Base-by-base conservation (phyloP, 2,888 invertebrate genomes). In the Drosophila aldrichi region DNA sequence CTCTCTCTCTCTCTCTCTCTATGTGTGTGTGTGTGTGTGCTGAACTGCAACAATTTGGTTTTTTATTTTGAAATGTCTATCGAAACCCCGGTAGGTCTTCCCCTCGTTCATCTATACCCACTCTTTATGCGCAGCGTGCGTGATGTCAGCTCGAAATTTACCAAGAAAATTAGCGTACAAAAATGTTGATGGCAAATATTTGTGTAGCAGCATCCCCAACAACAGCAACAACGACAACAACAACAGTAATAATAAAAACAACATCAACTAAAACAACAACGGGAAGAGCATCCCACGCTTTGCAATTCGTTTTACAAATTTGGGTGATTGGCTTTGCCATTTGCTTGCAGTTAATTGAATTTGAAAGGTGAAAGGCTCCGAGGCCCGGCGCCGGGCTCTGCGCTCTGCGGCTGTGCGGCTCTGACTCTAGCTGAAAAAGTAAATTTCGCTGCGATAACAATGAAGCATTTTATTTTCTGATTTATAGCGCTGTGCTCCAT, bases 131-230 rank as follows among this genome's bases (percentile, higher is more conserved):
- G 79, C 83, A 78, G 65, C 74, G 89, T 81, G 87, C 84, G 84
- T 89, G 84, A 88, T 88, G 74, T 79, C 89, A 87, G 87, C 72
- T 63, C 76, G 57, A 85, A 89, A 80, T 84, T 79, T 83, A 78
- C 86, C 70, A 68, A 83, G 84, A 74, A 85, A 85, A 85, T 85
- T 85, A 85, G 89, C 89, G 89, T 87, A 78, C 89, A 88, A 81
- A 86, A 86, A 89, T 88, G 88, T 89, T 85, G 88, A 85, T 89
- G 77, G 82, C 88, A 85, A 85, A 85, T 85, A 85, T 85, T 85
- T 88, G 87, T 70, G 66, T 70, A 71, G 70, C 63, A 65, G 49
- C 49, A 58, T n/a, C 65, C 56, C n/a, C 22, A 54, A 36, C 54
- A 38, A 25, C 48, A 43, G 12, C 36, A 59, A 9, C 36, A 68